Evolutionary conservation across 2,113 vertebrate species (phyloP).

Genomic region (Marcusenius ussheri): DNA sequence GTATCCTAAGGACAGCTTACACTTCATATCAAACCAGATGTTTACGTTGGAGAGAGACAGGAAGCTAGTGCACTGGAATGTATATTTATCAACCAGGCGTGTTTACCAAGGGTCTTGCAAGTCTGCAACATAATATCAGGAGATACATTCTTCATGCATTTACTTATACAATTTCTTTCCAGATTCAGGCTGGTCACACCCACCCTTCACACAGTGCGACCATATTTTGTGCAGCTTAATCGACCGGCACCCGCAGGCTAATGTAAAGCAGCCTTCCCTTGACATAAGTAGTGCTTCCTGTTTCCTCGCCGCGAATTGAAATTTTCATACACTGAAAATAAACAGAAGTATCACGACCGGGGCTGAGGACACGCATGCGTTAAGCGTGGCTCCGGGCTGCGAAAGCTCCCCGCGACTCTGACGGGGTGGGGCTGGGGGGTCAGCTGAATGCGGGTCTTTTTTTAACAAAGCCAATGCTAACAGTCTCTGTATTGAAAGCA

Average conservation of each 20-base stretch:
- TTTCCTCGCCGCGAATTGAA: slow-evolving; percentile 38
- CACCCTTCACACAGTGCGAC: neutral
- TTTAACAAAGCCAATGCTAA: slow-evolving; percentile 46
- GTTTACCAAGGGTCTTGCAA: neutral
- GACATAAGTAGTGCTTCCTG: slow-evolving; percentile 41
- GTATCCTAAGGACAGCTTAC: neutral
- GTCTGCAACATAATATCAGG: neutral
- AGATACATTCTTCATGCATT: neutral
- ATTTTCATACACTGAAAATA: slow-evolving; percentile 13
- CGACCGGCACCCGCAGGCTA: neutral
- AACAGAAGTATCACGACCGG: slow-evolving; percentile 14
- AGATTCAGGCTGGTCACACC: neutral
- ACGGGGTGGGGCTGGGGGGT: slow-evolving; percentile 20
- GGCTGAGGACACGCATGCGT: slow-evolving; percentile 40
- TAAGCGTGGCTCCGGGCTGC: slow-evolving; percentile 36
- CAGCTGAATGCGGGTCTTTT: slow-evolving; percentile 29
- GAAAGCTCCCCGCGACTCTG: slow-evolving; percentile 31
- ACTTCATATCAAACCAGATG: neutral
- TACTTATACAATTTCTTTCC: neutral
- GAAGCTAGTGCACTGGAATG: neutral
- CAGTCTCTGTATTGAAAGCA: slow-evolving; percentile 53
- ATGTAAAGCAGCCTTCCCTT: slow-evolving; percentile 39
- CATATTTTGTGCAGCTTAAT: neutral
- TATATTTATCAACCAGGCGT: neutral
- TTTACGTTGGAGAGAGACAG: neutral